Conservation (phyloP, 2,888 invertebrate genomes). For the Epinotia brunnichana region DNA sequence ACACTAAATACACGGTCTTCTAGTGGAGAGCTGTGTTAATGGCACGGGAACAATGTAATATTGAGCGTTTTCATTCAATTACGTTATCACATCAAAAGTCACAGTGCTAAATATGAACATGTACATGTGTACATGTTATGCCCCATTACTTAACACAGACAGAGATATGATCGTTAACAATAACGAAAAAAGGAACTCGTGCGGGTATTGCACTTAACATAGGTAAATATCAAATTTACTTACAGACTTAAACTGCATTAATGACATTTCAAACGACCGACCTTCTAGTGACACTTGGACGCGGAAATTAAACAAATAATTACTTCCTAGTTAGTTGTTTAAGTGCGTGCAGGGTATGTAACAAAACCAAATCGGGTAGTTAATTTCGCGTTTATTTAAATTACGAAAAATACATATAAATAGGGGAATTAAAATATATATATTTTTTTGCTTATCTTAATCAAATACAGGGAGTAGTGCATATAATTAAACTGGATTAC, state of each 20-base stretch:
- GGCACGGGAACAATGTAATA: too few species aligned
- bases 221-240: constrained; percentile 38
- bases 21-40: too few species aligned
- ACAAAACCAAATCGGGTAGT: constrained; percentile 44
- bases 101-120: too few species aligned
- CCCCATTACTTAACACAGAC: too few species aligned
- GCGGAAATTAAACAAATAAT: constrained; percentile 76
- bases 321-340: constrained; percentile 61
- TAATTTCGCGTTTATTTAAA: constrained; percentile 34
- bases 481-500: too few species aligned
- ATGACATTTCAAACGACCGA: constrained; percentile 70
- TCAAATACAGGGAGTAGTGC: too few species aligned
- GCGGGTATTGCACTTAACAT: neutral
- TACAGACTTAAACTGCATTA: constrained; percentile 44
- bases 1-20: too few species aligned
- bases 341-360: constrained; percentile 48
- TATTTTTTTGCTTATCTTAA: too few species aligned
- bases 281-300: constrained; percentile 71
- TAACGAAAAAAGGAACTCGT: neutral
- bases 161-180: too few species aligned
- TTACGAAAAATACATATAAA: constrained; percentile 17
- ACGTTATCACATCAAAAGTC: too few species aligned
- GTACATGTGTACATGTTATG: too few species aligned
- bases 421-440: constrained; percentile 16
- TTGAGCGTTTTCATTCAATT: too few species aligned